phyloP scores from a whole-genome alignment of 1,140 invertebrate genomes.

The Brachionus paranguensis region DNA sequence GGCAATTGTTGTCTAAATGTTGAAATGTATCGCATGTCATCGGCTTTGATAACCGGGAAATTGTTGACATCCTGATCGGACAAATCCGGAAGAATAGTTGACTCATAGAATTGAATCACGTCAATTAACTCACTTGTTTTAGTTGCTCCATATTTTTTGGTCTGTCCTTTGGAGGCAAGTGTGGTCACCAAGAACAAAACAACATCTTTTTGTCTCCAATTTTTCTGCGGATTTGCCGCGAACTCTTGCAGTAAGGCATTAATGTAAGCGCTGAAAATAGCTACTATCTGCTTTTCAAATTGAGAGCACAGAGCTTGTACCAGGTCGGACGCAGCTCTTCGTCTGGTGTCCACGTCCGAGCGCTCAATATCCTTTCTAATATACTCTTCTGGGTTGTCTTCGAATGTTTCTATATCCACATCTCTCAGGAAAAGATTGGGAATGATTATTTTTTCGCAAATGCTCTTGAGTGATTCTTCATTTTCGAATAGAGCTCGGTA shows the following conservation, averaged over 20 bases:
- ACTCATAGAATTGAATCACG: conserved; percentile 74
- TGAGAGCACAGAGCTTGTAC: conserved; percentile 57
- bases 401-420: conserved; percentile 88
- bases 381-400: conserved; percentile 96
- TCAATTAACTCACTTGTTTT: conserved; percentile 81
- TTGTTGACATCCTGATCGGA: conserved; percentile 68
- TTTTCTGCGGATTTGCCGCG: conserved; percentile 64
- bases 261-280: conserved; percentile 30
- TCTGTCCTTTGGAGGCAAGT: conserved; percentile 80
- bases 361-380: conserved; percentile 93
- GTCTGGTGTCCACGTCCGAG: conserved; percentile 86
- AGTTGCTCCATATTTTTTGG: conserved; percentile 79
- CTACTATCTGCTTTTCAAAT: conserved; percentile 34
- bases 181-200: conserved; percentile 92
- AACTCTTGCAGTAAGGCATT: conserved; percentile 63
- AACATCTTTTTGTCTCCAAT: conserved; percentile 90
- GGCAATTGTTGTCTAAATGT: conserved; percentile 84
- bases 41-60: conserved; percentile 83
- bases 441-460: conserved; percentile 94
- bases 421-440: conserved; percentile 94
- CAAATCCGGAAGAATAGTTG: conserved; percentile 79
- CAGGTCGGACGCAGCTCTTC: conserved; percentile 88
- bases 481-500: conserved; percentile 85
- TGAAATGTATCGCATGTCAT: conserved; percentile 91
- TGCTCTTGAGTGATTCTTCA: conserved; percentile 69